phyloP scores from a whole-genome alignment of 2,888 invertebrate genomes.

The Ceratothoa steindachneri region DNA sequence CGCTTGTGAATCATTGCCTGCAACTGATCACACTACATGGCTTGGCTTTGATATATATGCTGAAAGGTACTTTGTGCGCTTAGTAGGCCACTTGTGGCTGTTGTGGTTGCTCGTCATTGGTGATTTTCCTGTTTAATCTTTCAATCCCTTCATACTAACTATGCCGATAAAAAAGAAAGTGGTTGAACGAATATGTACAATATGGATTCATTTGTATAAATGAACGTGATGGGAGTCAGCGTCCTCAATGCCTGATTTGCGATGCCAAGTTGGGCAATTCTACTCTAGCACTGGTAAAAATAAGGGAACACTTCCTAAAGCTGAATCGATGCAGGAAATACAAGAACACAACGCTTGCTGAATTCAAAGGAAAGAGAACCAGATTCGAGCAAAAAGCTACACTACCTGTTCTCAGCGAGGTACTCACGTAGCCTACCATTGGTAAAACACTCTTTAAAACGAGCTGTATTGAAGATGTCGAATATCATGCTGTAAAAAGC shows the following conservation, averaged over 20 bases:
- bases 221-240: constrained; percentile 16
- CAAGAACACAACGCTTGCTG: constrained; percentile 5
- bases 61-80: background rate
- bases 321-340: constrained; percentile 4
- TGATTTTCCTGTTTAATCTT: background rate
- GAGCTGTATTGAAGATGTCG: background rate
- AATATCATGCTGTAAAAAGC: constrained; percentile 4
- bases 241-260: constrained; percentile 20
- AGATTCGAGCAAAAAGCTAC: background rate
- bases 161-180: constrained; percentile 8
- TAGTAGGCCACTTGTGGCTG: background rate
- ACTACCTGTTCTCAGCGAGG: background rate
- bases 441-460: background rate
- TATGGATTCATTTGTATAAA: constrained; percentile 20
- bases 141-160: background rate
- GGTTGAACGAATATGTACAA: background rate
- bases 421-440: background rate
- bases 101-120: background rate
- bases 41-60: background rate
- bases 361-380: background rate
- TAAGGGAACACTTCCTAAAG: constrained; percentile 17
- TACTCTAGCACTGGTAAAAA: constrained; percentile 17
- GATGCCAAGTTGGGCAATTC: constrained; percentile 14
- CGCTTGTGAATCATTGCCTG: background rate
- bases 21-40: background rate